Conservation (phyloP, 2,797 vertebrate genomes). For the Hyperoplus immaculatus region DNA sequence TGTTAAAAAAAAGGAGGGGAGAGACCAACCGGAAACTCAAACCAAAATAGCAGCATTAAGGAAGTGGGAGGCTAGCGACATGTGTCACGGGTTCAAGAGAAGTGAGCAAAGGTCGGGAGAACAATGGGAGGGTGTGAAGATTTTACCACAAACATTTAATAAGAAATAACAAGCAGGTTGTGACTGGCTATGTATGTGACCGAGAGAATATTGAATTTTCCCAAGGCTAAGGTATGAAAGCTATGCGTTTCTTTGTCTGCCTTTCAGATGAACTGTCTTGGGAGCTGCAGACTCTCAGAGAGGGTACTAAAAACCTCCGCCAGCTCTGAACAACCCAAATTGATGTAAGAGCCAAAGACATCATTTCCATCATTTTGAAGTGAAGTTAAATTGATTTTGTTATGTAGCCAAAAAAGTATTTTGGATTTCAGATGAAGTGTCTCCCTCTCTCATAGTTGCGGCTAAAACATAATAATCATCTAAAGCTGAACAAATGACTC, state of each 20-base stretch:
- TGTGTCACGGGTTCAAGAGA: neutral
- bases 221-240: conserved; percentile 27
- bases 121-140: conserved; percentile 38
- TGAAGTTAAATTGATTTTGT: conserved; percentile 18
- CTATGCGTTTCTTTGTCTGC: conserved; percentile 17
- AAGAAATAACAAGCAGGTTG: conserved; percentile 35
- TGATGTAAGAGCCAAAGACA: conserved; percentile 39
- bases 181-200: conserved; percentile 1
- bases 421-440: neutral
- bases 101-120: conserved; percentile 16
- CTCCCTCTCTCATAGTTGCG: neutral
- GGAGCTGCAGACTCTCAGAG: conserved; percentile 13
- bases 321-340: conserved; percentile 27
- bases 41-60: conserved; percentile 26
- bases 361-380: conserved; percentile 22
- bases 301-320: neutral
- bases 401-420: conserved; percentile 30
- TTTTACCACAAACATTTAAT: conserved; percentile 30
- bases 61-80: conserved; percentile 1
- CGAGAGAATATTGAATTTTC: conserved; percentile 24
- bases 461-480: conserved; percentile 35
- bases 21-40: conserved; percentile 3
- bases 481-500: conserved; percentile 30
- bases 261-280: conserved; percentile 24
- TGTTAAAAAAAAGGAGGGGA: conserved; percentile 19